phyloP scores from a whole-genome alignment of 2,888 invertebrate genomes.

The Drosophila peninsularis region DNA sequence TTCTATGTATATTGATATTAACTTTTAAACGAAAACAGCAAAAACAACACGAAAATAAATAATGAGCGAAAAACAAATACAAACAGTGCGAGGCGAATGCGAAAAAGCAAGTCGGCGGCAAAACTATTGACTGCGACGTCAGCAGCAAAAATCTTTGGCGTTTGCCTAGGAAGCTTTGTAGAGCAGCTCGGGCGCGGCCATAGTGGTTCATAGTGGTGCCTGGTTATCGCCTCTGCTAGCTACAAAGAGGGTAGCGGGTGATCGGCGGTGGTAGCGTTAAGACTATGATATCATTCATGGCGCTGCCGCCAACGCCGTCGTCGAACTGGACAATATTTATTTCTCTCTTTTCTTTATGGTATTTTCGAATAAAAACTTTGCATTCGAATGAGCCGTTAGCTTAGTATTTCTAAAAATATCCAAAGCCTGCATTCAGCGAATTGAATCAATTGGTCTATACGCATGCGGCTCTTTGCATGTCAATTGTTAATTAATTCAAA shows the following conservation, averaged over 20 bases:
- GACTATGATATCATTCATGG: slow-evolving; percentile 72
- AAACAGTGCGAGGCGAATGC: slow-evolving; percentile 53
- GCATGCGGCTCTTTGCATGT: neutral
- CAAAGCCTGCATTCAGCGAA: slow-evolving; percentile 1
- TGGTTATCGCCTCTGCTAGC: slow-evolving; percentile 52
- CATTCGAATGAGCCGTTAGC: slow-evolving; percentile 2
- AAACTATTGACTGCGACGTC: slow-evolving; percentile 17
- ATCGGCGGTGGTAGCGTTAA: slow-evolving; percentile 37
- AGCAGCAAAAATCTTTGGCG: slow-evolving; percentile 60
- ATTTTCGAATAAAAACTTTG: slow-evolving; percentile 12
- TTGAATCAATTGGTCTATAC: neutral
- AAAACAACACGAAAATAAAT: slow-evolving; percentile 77
- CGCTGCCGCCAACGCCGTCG: slow-evolving; percentile 48
- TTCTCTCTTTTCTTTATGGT: slow-evolving; percentile 26
- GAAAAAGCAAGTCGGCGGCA: slow-evolving; percentile 48
- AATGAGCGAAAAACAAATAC: slow-evolving; percentile 75
- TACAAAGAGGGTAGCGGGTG: slow-evolving; percentile 15
- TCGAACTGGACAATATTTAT: slow-evolving; percentile 58
- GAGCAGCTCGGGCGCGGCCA: slow-evolving; percentile 42
- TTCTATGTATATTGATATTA: slow-evolving; percentile 83
- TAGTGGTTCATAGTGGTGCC: slow-evolving; percentile 31
- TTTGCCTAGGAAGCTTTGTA: slow-evolving; percentile 63
- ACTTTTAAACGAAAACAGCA: slow-evolving; percentile 80
- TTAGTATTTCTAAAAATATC: neutral
- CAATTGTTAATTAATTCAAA: neutral